Evolutionary conservation across 2,113 vertebrate genomes (phyloP).

Genomic region (Aegithalos caudatus): DNA sequence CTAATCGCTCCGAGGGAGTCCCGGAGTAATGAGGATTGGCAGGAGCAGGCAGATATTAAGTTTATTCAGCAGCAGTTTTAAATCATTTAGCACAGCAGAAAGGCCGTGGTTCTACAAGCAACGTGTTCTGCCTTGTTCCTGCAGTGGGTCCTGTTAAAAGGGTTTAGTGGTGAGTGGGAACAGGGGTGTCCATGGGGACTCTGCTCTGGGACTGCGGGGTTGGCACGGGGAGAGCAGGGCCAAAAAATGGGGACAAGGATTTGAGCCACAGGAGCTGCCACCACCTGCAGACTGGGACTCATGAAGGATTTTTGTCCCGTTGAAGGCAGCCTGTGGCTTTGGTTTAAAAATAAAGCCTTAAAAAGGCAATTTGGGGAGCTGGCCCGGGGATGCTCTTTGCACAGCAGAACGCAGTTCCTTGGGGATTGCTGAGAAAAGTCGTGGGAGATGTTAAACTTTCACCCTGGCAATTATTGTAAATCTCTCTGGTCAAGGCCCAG

Average conservation of each 20-base stretch:
- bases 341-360: neutral
- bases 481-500: neutral
- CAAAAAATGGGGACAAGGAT: neutral
- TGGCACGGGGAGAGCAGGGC: neutral
- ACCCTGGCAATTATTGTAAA: neutral
- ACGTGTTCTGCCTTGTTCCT: neutral
- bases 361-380: neutral
- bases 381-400: neutral
- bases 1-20: slow-evolving; percentile 22
- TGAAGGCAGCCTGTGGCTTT: neutral
- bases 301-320: rapidly evolving
- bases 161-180: neutral
- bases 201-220: rapidly evolving
- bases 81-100: neutral
- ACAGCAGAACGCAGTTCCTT: neutral
- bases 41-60: neutral
- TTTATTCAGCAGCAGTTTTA: neutral
- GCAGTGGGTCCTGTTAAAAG: neutral
- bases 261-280: neutral
- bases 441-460: neutral
- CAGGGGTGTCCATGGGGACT: rapidly evolving
- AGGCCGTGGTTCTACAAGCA: neutral
- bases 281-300: rapidly evolving
- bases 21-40: neutral
- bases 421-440: neutral